These are phyloP conservation scores for Homarus gammarus DNA, from an alignment of 2,888 invertebrate species.

Conservation along the genomic window DNA sequence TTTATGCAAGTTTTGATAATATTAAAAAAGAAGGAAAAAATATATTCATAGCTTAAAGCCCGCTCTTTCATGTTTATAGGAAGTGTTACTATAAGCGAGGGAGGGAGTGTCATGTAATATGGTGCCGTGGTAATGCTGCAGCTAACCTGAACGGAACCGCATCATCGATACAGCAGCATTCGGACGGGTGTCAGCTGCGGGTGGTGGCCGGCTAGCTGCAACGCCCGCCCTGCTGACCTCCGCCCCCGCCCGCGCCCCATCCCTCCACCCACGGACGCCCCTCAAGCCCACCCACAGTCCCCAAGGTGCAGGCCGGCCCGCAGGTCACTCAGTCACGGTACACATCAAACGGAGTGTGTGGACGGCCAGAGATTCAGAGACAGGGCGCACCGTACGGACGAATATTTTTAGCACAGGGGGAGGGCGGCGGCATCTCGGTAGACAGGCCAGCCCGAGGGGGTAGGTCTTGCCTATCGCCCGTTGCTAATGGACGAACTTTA, in stretches of 20 bases:
- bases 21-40: too few relatives aligned
- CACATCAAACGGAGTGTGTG: too few relatives aligned
- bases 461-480: neutral
- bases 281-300: constrained; percentile 8
- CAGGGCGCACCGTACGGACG: neutral
- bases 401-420: neutral
- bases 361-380: too few relatives aligned
- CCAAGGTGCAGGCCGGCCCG: too few relatives aligned
- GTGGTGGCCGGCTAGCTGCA: constrained; percentile 14
- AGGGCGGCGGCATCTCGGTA: constrained; percentile 2
- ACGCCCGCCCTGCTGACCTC: constrained; percentile 13
- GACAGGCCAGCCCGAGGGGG: neutral
- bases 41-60: too few relatives aligned
- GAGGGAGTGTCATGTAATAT: neutral
- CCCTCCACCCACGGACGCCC: constrained; percentile 7
- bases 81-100: neutral
- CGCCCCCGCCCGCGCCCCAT: constrained; percentile 29
- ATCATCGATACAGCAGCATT: constrained; percentile 55
- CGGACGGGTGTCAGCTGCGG: constrained; percentile 33
- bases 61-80: too few relatives aligned
- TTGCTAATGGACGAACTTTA: neutral
- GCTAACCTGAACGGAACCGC: constrained; percentile 50
- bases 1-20: too few relatives aligned
- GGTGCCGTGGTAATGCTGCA: constrained; percentile 39
- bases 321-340: too few relatives aligned